A percentile compares a stretch with the other conserved stretches of the same genome.
These are phyloP conservation scores for Choloepus hoffmanni DNA, from an alignment of 2,113 vertebrate genomes.

Conservation along the genomic window DNA sequence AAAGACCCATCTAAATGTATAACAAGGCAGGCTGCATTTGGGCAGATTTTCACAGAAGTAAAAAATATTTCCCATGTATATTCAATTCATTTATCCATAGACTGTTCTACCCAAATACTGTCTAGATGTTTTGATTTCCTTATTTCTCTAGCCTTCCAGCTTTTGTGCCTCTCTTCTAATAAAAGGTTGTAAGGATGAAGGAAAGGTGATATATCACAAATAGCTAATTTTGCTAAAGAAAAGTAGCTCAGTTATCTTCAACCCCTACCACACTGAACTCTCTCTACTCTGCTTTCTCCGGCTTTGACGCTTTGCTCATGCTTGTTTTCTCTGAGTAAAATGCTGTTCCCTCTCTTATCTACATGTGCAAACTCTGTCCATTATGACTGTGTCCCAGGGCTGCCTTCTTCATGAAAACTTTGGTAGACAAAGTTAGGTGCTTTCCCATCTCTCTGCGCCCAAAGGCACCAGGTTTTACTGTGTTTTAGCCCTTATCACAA, in stretches of 20 bases:
- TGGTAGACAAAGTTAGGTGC: neutral
- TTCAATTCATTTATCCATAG: neutral
- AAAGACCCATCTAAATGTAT: constrained; percentile 28
- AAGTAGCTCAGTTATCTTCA: neutral
- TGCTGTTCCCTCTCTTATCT: neutral
- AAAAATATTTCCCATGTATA: constrained; percentile 13
- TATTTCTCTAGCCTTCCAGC: neutral
- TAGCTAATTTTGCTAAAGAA: neutral
- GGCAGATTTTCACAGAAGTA: constrained; percentile 29
- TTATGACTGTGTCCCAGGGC: neutral
- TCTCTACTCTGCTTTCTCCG: neutral
- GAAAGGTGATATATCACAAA: neutral
- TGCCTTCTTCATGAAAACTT: neutral
- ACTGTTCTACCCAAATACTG: neutral
- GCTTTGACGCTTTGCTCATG: neutral
- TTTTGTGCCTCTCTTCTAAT: neutral
- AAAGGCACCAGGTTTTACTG: neutral
- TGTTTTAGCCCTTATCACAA: neutral
- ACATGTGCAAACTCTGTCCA: neutral
- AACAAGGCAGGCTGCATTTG: constrained; percentile 16
- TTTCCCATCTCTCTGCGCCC: neutral
- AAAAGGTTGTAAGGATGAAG: neutral
- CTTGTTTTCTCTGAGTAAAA: neutral
- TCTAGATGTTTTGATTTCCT: constrained; percentile 22
- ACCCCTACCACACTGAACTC: neutral